Percentiles rank a stretch among this genome's conserved stretches.
phyloP scores from a whole-genome alignment of 92 coral and sea anemone species.

The Heliopora coerulea region DNA sequence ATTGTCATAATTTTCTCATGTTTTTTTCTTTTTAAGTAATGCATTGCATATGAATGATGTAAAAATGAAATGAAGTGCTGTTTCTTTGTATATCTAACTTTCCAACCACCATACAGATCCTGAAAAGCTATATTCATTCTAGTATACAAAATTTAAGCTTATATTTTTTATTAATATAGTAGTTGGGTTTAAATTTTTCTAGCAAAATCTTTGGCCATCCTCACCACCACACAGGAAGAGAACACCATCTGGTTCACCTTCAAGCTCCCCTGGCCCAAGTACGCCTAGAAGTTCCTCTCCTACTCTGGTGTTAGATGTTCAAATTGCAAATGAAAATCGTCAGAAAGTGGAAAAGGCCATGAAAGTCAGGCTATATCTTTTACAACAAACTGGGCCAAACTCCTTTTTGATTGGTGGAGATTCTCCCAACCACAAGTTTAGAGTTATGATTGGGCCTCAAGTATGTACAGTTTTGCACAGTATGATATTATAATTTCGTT shows the following conservation, averaged over 20 bases:
- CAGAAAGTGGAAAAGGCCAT: slow-evolving; percentile 88
- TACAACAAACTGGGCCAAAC: slow-evolving; percentile 96
- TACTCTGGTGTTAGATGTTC: slow-evolving; percentile 59
- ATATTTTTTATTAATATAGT: not conserved
- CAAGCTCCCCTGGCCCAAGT: slow-evolving; percentile 70
- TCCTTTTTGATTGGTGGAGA: slow-evolving; percentile 97
- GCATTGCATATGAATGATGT: too few relatives aligned
- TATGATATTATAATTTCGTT: too few relatives aligned
- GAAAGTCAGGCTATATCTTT: slow-evolving; percentile 85
- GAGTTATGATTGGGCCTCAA: slow-evolving; percentile 98
- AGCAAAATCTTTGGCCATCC: slow-evolving; percentile 35
- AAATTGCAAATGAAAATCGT: slow-evolving; percentile 45
- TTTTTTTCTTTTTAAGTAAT: too few relatives aligned
- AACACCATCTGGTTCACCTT: slow-evolving; percentile 72
- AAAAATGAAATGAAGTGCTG: too few relatives aligned
- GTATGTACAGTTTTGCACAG: slow-evolving; percentile 34
- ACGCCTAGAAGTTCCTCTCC: slow-evolving; percentile 97
- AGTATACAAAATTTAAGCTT: too few relatives aligned
- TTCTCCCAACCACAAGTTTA: slow-evolving; percentile 91
- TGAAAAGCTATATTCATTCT: too few relatives aligned
- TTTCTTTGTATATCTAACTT: too few relatives aligned
- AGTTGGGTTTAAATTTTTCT: not conserved
- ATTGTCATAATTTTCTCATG: too few relatives aligned
- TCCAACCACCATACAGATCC: too few relatives aligned
- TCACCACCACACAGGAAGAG: slow-evolving; percentile 53